phyloP scores from a whole-genome alignment of 2,113 vertebrate genomes.

The Limnothrissa miodon region DNA sequence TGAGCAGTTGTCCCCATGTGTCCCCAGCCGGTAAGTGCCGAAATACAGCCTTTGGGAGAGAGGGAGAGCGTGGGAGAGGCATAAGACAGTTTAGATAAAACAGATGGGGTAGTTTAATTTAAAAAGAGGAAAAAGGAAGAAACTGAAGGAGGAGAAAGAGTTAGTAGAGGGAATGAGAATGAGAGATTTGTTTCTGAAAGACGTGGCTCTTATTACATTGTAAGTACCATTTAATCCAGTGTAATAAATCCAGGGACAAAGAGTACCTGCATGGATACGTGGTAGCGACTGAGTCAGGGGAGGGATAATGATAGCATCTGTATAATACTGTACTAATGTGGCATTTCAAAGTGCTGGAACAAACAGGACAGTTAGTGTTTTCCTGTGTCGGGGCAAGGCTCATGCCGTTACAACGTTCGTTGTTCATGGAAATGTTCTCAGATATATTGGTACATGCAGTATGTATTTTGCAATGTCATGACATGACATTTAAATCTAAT shows the following conservation, averaged over 20 bases:
- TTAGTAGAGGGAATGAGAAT: not conserved
- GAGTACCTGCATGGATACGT: not conserved
- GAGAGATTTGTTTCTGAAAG: not conserved
- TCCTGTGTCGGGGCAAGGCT: not conserved
- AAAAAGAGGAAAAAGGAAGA: not conserved
- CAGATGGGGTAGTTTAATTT: too few relatives aligned
- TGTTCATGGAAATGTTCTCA: not conserved
- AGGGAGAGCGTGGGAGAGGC: not conserved
- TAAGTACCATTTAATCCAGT: not conserved
- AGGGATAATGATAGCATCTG: too few relatives aligned
- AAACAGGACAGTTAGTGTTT: not conserved
- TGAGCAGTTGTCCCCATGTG: constrained; percentile 83
- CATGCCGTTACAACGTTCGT: not conserved
- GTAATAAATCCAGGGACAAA: not conserved
- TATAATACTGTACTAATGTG: not conserved
- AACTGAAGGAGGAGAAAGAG: not conserved
- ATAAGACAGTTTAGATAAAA: too few relatives aligned
- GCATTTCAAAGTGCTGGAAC: not conserved
- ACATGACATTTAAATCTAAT: too few relatives aligned
- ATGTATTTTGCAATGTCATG: too few relatives aligned
- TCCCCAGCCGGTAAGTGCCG: constrained; percentile 66
- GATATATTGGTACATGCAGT: not conserved
- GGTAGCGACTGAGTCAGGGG: too few relatives aligned
- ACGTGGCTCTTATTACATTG: not conserved
- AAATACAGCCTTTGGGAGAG: not conserved